phyloP scores from a whole-genome alignment of 2,888 invertebrate species.

The Palloptera scutellata region DNA sequence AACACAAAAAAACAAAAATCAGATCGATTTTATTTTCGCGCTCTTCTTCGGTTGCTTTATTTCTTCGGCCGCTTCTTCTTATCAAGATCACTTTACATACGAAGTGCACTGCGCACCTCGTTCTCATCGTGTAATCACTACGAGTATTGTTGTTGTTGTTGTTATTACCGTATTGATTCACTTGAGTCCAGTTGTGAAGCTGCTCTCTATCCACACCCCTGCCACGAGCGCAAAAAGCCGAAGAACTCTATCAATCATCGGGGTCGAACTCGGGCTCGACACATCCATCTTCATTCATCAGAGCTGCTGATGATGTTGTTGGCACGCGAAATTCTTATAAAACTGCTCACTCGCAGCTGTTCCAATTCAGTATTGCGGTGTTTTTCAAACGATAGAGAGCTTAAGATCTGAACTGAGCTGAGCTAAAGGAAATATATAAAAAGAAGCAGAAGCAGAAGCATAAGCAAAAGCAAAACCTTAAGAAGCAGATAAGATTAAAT shows the following conservation, averaged over 20 bases:
- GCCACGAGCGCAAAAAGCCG: not conserved
- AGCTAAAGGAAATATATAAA: slow-evolving; percentile 16
- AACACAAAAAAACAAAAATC: too few relatives aligned
- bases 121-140: too few relatives aligned
- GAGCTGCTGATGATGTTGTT: not conserved
- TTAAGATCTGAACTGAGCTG: not conserved
- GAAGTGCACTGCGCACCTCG: too few relatives aligned
- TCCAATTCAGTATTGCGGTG: slow-evolving; percentile 49
- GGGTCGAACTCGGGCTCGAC: not conserved
- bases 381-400: slow-evolving; percentile 39
- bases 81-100: too few relatives aligned
- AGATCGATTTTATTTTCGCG: too few relatives aligned
- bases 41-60: too few relatives aligned
- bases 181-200: not conserved
- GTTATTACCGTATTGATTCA: not conserved
- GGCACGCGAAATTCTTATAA: slow-evolving; percentile 32
- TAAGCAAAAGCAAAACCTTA: slow-evolving; percentile 12
- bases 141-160: too few relatives aligned
- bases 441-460: slow-evolving; percentile 4
- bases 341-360: slow-evolving; percentile 46
- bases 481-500: slow-evolving; percentile 18
- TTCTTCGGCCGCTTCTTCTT: too few relatives aligned
- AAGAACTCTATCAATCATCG: slow-evolving; percentile 1
- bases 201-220: not conserved
- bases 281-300: too few relatives aligned